A percentile compares a stretch with the other conserved stretches of the same genome.
These are phyloP conservation scores for Umimayanthus chanpuru DNA, from an alignment of 92 coral and sea anemone genomes.

Conservation along the genomic window DNA sequence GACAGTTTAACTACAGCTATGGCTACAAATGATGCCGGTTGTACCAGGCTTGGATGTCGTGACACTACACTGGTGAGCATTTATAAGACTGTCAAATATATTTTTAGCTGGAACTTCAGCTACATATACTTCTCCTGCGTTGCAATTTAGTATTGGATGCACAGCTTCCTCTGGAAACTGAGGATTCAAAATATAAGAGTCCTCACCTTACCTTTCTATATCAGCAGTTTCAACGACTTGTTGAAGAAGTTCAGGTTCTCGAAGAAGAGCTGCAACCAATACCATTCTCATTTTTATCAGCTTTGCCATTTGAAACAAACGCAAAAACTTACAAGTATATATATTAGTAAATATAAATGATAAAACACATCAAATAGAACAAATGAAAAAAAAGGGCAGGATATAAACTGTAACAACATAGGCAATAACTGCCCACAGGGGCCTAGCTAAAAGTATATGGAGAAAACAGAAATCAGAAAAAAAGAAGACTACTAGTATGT, in stretches of 20 bases:
- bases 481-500: no score
- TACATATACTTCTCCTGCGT: neutral
- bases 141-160: neutral
- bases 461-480: no score
- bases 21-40: conserved; percentile 94
- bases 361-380: no score
- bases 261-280: conserved; percentile 72
- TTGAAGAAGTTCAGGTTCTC: conserved; percentile 88
- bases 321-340: no score
- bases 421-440: no score
- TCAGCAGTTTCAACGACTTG: conserved; percentile 91
- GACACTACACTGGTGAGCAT: neutral
- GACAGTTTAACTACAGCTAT: neutral
- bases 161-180: neutral
- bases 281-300: neutral
- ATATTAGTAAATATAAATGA: no score
- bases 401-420: no score
- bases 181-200: neutral
- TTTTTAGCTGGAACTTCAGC: neutral
- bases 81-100: no score
- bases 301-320: no score
- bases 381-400: no score
- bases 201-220: conserved; percentile 74
- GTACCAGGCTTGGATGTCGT: conserved; percentile 88
- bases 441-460: no score